These are phyloP conservation scores for Choloepus hoffmanni DNA, from an alignment of 2,113 vertebrate genomes.

Conservation along the genomic window DNA sequence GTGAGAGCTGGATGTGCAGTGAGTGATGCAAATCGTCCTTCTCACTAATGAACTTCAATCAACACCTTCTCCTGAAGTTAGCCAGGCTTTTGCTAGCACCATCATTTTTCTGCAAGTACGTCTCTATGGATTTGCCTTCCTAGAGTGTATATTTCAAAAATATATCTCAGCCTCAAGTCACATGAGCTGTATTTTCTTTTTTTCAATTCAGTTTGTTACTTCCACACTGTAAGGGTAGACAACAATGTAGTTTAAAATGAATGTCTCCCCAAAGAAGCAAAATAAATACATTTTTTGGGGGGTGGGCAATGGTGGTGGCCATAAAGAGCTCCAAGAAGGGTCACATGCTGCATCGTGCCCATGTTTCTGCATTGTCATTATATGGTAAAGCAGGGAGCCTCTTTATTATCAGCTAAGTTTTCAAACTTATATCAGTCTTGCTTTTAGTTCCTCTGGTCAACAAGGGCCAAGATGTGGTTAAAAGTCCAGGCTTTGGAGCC, in stretches of 20 bases:
- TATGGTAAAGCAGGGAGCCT: not conserved
- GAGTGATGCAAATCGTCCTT: constrained; percentile 18
- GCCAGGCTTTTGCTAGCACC: not conserved
- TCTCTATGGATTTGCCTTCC: constrained; percentile 20
- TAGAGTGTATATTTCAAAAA: constrained; percentile 14
- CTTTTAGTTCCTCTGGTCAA: not conserved
- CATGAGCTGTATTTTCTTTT: not conserved
- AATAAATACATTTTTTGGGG: not conserved
- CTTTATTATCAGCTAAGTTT: constrained; percentile 17
- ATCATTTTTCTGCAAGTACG: not conserved
- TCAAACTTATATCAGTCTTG: not conserved
- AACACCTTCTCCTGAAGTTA: constrained; percentile 40
- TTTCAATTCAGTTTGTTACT: constrained; percentile 50
- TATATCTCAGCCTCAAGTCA: constrained; percentile 23
- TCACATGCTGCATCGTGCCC: not conserved
- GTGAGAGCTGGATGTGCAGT: constrained; percentile 8
- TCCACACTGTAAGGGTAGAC: constrained; percentile 23
- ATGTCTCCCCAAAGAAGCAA: not conserved
- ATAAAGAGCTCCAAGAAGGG: not conserved
- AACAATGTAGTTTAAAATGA: constrained; percentile 43
- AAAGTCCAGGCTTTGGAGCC: not conserved
- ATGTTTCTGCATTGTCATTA: not conserved
- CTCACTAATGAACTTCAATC: constrained; percentile 49
- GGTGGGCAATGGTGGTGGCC: not conserved
- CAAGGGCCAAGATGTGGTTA: not conserved